Evolutionary conservation across 2,797 vertebrate species (phyloP).

Genomic region (Pelochelys cantorii): DNA sequence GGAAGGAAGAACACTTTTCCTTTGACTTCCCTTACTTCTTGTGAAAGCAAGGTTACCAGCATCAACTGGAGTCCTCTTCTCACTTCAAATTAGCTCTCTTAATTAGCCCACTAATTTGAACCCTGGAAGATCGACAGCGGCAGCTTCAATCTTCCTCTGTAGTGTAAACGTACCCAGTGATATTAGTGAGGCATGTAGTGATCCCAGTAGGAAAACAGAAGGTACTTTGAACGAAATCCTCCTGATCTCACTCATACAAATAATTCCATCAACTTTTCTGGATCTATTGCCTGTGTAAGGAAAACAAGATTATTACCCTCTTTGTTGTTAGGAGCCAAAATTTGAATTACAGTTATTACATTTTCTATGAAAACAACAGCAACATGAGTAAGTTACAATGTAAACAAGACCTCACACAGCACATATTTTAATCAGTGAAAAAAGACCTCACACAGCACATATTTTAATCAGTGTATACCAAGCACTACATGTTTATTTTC

Average conservation of each 20-base stretch:
- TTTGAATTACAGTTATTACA: background rate
- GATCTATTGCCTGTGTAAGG: background rate
- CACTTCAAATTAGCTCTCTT: too few relatives aligned
- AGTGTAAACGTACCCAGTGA: background rate
- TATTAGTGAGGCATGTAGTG: background rate
- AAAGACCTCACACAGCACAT: background rate
- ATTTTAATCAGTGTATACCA: constrained; percentile 1
- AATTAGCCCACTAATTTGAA: too few relatives aligned
- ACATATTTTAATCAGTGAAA: background rate
- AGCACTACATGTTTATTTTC: background rate
- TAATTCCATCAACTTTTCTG: background rate
- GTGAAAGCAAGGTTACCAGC: too few relatives aligned
- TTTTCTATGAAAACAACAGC: background rate
- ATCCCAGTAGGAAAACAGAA: background rate
- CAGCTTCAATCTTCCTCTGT: too few relatives aligned
- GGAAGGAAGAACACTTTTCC: too few relatives aligned
- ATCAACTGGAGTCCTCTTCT: too few relatives aligned
- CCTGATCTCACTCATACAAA: background rate
- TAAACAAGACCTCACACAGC: background rate
- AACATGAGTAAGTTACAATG: background rate
- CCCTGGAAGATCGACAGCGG: too few relatives aligned
- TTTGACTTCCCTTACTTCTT: too few relatives aligned
- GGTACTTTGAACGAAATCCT: background rate
- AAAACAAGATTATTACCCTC: background rate
- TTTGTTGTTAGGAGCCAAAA: background rate